These are phyloP conservation scores for Mormyrus lacerda DNA, from an alignment of 2,113 vertebrate species.

Conservation along the genomic window DNA sequence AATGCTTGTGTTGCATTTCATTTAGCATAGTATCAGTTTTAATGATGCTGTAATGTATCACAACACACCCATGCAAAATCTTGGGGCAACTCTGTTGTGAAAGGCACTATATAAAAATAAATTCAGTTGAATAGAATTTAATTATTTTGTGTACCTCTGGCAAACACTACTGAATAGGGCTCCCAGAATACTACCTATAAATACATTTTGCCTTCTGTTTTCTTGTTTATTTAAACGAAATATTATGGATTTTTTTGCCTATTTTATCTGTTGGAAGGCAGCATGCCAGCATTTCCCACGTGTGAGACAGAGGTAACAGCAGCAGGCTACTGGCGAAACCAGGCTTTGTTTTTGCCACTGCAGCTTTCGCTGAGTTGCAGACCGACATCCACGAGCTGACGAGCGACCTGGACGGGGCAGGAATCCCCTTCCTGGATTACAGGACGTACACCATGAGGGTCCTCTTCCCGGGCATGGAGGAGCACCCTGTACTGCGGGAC, in stretches of 20 bases:
- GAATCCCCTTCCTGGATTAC: conserved; percentile 94
- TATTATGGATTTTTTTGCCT: neutral
- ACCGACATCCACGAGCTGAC: conserved; percentile 96
- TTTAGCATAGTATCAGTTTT: neutral
- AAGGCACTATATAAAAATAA: neutral
- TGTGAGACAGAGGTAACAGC: neutral
- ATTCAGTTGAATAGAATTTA: neutral
- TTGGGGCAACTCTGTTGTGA: neutral
- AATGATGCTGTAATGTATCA: no score
- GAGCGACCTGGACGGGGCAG: conserved; percentile 87
- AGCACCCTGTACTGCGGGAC: conserved; percentile 90
- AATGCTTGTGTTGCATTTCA: neutral
- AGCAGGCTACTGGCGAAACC: neutral
- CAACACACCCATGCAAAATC: neutral
- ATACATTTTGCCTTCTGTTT: neutral
- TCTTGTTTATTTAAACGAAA: neutral
- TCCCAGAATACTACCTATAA: neutral
- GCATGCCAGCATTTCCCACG: neutral
- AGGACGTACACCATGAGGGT: conserved; percentile 95
- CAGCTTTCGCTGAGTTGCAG: conserved; percentile 94
- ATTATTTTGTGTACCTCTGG: neutral
- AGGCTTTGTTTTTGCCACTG: conserved; percentile 16
- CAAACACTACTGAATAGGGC: neutral
- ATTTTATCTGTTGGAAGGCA: neutral
- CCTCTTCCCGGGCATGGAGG: conserved; percentile 94